Percentiles rank a stretch among this genome's conserved stretches.
Evolutionary conservation across 1,140 invertebrate species (phyloP).

Genomic region (Drosophila teissieri): DNA sequence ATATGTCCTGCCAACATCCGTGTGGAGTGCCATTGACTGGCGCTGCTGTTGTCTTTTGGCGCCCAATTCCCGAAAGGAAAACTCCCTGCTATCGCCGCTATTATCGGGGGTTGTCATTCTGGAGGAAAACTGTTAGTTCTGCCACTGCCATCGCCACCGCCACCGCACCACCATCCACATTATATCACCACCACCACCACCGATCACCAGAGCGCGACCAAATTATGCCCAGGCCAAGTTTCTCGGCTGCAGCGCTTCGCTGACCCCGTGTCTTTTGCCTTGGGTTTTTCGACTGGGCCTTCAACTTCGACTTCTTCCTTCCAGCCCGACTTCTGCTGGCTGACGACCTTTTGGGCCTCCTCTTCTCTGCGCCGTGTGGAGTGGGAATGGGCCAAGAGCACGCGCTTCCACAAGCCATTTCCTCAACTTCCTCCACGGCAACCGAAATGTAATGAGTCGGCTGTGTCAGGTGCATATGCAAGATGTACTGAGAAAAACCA

Average conservation of each 20-base stretch:
- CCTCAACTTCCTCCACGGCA: constrained; percentile 67
- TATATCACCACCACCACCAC: constrained; percentile 17
- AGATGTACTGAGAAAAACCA: constrained; percentile 12
- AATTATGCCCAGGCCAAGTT: constrained; percentile 74
- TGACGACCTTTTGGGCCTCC: constrained; percentile 27
- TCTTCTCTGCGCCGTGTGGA: constrained; percentile 18
- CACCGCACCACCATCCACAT: constrained; percentile 20
- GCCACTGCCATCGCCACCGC: constrained; percentile 52
- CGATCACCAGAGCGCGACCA: constrained; percentile 72
- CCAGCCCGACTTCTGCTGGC: constrained; percentile 16
- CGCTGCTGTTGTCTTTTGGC: constrained; percentile 52
- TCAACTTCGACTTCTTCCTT: constrained; percentile 37
- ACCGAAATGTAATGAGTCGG: constrained; percentile 70
- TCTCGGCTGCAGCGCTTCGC: constrained; percentile 66
- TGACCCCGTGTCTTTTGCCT: constrained; percentile 39
- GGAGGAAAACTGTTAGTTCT: constrained; percentile 73
- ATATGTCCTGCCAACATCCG: constrained; percentile 52
- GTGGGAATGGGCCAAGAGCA: constrained; percentile 64
- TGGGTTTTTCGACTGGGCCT: constrained; percentile 25
- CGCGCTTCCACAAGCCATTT: constrained; percentile 66
- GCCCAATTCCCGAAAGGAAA: constrained; percentile 70
- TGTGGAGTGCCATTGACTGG: constrained; percentile 70
- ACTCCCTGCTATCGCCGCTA: constrained; percentile 42
- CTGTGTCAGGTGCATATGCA: constrained; percentile 72
- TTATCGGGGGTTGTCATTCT: constrained; percentile 59